Evolutionary conservation across 2,888 invertebrate genomes (phyloP).

Genomic region (Volucella inanis): DNA sequence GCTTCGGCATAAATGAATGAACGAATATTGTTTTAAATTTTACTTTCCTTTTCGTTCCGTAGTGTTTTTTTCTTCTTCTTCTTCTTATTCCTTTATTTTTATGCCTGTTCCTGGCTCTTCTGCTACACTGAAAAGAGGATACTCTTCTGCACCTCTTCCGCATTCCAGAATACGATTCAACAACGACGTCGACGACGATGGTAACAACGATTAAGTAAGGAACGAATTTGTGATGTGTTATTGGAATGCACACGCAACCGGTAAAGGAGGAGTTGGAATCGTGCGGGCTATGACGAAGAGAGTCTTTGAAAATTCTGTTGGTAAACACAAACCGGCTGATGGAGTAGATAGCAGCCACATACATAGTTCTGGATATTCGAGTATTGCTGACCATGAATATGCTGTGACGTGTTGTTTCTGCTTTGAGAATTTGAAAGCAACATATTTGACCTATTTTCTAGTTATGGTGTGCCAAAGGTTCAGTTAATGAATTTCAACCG

Average conservation of each 20-base stretch:
- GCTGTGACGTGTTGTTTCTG: too few species aligned
- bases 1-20: constrained; percentile 61
- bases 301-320: constrained; percentile 20
- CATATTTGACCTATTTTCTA: too few species aligned
- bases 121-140: constrained; percentile 28
- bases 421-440: too few species aligned
- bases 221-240: constrained; percentile 16
- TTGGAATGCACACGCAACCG: constrained; percentile 24
- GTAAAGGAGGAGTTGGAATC: neutral
- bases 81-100: constrained; percentile 3
- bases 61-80: neutral
- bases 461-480: too few species aligned
- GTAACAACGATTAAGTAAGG: constrained; percentile 30
- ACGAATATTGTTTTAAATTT: constrained; percentile 71
- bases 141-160: constrained; percentile 33
- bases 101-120: constrained; percentile 21
- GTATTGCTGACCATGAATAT: too few species aligned
- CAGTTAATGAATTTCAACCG: too few species aligned
- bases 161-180: constrained; percentile 49
- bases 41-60: constrained; percentile 51
- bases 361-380: neutral
- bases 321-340: constrained; percentile 59
- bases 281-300: neutral
- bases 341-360: constrained; percentile 6
- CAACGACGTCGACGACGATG: constrained; percentile 9